Evolutionary conservation across 2,797 vertebrate species (phyloP), one percentile per base, ranked within the genome.

Genomic region (Poecilia picta): DNA sequence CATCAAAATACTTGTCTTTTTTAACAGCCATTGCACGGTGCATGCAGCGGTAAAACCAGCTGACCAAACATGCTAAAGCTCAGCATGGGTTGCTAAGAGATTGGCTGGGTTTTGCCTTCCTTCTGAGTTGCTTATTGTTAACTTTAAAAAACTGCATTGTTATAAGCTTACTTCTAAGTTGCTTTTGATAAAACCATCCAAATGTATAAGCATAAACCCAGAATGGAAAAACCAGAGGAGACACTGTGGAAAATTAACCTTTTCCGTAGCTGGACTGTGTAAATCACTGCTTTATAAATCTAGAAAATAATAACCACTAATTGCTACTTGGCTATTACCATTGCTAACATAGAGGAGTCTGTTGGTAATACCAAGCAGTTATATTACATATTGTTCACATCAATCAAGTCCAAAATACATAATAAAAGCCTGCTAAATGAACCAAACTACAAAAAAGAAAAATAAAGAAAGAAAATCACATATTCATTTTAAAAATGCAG

Each of bases 401-500:
- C 36, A n/a, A 11, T 11, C 23, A 23, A 43, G 13, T n/a, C 11
- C 6, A 25, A 43, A 70, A 43, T 43, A 13, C 2, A 43, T 3
- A 43, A 70, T 43, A 70, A 43, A 70, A 70, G 12, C 66, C 66
- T n/a, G 39, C 1, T 70, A 43, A 41, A 68, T 70, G 10, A 70
- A 43, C 39, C 25, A 41, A n/a, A 43, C 39, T 18, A 70, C 39
- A 13, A 6, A 43, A 41, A 70, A 25, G 2, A n/a, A 43, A 28
- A 28, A 23, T 1, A 51, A 51, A 57, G 36, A 66, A 57, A 59
- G 45, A 55, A 31, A 64, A 36, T 1, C n/a, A 7, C 81, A 46
- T 36, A 83, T 88, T 85, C 23, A 81, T 88, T 88, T 85, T 68
- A 78, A 49, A 73, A 78, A 83, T 78, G 81, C 72, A 75, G 79